Evolutionary conservation across 2,888 invertebrate species (phyloP).

Genomic region (Tetheella fluctuosa): DNA sequence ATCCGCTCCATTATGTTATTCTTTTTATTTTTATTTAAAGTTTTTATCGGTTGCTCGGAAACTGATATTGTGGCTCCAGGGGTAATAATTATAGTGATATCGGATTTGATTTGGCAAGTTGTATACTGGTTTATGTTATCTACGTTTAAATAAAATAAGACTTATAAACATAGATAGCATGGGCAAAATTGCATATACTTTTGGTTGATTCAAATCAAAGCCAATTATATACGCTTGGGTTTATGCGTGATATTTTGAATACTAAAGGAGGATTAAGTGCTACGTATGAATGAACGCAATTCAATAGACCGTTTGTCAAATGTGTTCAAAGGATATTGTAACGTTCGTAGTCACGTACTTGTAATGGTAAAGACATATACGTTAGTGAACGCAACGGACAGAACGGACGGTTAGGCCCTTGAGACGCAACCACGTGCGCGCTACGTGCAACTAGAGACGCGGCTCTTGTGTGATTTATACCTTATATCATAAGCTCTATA

Average conservation of each 20-base stretch:
- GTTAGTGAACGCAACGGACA: constrained; percentile 7
- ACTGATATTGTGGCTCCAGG: neutral
- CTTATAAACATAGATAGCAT: too few species aligned
- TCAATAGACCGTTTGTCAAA: neutral
- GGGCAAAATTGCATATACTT: too few species aligned
- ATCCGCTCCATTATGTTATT: constrained; percentile 29
- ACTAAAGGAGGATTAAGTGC: neutral
- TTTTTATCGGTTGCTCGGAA: neutral
- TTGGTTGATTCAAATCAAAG: too few species aligned
- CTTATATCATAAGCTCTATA: neutral
- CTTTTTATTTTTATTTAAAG: neutral
- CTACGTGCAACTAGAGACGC: constrained; percentile 2
- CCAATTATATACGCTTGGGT: too few species aligned
- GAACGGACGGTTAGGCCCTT: neutral
- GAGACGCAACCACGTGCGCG: constrained; percentile 12
- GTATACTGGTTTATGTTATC: neutral
- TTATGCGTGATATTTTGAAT: neutral
- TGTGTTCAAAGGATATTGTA: neutral
- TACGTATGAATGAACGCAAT: neutral
- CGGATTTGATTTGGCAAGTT: neutral
- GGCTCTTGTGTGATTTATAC: constrained; percentile 15
- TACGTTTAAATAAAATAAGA: too few species aligned
- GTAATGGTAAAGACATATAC: neutral
- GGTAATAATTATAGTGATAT: too few species aligned
- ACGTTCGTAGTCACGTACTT: neutral